A percentile compares a stretch with the other conserved stretches of the same genome.
These are phyloP conservation scores for Sebastolobus altivelis DNA, from an alignment of 2,797 vertebrate genomes.

Conservation along the genomic window DNA sequence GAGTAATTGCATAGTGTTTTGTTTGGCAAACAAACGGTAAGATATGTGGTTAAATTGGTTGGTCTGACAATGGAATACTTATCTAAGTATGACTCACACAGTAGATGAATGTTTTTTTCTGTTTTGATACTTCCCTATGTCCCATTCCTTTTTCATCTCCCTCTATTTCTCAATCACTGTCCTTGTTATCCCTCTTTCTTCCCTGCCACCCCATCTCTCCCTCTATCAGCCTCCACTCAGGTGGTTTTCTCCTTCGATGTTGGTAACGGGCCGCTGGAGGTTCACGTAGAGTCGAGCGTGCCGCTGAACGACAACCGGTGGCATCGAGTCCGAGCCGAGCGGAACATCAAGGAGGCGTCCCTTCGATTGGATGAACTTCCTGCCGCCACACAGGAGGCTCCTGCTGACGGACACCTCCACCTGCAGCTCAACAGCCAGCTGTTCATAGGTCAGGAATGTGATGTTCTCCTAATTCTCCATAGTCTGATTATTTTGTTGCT, in stretches of 20 bases:
- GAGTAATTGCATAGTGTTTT: neutral
- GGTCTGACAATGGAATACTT: too few relatives aligned
- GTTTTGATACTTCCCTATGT: neutral
- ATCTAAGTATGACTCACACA: neutral
- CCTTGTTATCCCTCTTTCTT: neutral
- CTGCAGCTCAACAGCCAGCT: constrained; percentile 93
- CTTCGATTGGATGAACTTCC: constrained; percentile 88
- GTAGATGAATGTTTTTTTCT: neutral
- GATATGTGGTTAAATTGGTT: neutral
- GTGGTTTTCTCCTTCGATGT: constrained; percentile 92
- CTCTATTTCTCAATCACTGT: neutral
- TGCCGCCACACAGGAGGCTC: constrained; percentile 79
- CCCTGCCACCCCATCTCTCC: neutral
- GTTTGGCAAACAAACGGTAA: neutral
- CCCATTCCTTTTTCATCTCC: neutral
- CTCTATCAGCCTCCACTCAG: constrained; percentile 86
- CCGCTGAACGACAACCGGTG: constrained; percentile 92
- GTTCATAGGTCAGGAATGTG: constrained; percentile 89
- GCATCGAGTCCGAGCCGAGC: constrained; percentile 90
- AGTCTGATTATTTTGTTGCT: neutral
- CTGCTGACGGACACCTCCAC: constrained; percentile 89
- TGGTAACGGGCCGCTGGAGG: constrained; percentile 89
- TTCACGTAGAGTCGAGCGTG: constrained; percentile 81
- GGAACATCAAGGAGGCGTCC: constrained; percentile 91
- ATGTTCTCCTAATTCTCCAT: neutral